phyloP scores from a whole-genome alignment of 2,113 vertebrate species.

The Jacana jacana region DNA sequence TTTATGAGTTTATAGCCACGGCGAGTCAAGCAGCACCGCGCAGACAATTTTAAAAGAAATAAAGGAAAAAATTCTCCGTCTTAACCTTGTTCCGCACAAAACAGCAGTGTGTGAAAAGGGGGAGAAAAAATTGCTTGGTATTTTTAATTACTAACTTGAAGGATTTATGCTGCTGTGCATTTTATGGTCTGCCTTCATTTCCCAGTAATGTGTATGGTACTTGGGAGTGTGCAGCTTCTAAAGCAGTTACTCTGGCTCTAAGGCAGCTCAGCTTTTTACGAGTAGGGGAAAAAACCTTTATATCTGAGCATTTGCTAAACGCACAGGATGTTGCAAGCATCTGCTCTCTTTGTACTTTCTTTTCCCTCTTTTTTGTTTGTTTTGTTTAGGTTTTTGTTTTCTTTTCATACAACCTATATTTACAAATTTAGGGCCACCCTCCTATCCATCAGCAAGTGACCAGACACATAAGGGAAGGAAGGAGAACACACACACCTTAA shows the following conservation, averaged over 20 bases:
- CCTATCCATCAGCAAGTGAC: background rate
- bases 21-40: background rate
- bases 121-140: background rate
- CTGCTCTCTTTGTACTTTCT: background rate
- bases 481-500: fast-evolving
- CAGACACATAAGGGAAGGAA: background rate
- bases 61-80: background rate
- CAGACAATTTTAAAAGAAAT: background rate
- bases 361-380: background rate
- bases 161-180: background rate
- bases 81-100: background rate
- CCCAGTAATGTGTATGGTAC: background rate
- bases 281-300: background rate
- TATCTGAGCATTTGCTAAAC: background rate
- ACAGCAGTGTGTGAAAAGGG: background rate
- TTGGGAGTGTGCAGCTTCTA: background rate
- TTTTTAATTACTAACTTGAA: conserved; percentile 19
- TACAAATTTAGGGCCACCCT: background rate
- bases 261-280: background rate
- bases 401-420: background rate
- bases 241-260: background rate
- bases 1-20: conserved; percentile 61
- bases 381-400: background rate
- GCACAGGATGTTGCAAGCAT: background rate
- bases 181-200: background rate